phyloP scores from a whole-genome alignment of 2,888 invertebrate genomes.

The Watsonalla binaria region DNA sequence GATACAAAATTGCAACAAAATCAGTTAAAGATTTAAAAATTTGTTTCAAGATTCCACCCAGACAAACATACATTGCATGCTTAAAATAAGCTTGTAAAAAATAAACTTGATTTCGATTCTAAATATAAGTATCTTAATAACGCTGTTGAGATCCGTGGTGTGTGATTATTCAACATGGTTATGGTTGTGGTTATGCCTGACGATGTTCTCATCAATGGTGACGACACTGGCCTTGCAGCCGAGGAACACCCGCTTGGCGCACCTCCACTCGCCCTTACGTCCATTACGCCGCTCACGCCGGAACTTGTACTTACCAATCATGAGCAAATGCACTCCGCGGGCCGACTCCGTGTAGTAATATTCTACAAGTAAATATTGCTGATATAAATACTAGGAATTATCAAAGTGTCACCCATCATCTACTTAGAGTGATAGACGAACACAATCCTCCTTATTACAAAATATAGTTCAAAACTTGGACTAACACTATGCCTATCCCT shows the following conservation, averaged over 20 bases:
- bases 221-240: slow-evolving; percentile 25
- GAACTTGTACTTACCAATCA: slow-evolving; percentile 1
- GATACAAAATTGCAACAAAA: too few species aligned
- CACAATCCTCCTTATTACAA: too few species aligned
- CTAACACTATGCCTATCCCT: too few species aligned
- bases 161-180: background rate
- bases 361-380: background rate
- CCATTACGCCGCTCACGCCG: slow-evolving; percentile 26
- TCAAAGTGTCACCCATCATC: background rate
- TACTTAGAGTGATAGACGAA: too few species aligned
- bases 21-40: too few species aligned
- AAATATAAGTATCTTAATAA: too few species aligned
- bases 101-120: too few species aligned
- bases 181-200: slow-evolving; percentile 9
- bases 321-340: background rate
- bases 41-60: too few species aligned
- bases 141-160: background rate
- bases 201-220: slow-evolving; percentile 25
- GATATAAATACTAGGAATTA: background rate
- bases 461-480: too few species aligned
- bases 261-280: slow-evolving; percentile 48
- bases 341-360: background rate
- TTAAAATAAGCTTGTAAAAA: too few species aligned
- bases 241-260: slow-evolving; percentile 32
- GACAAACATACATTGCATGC: too few species aligned